These are phyloP conservation scores for Apomyelois bistriatella DNA, from an alignment of 2,888 invertebrate species.

Conservation along the genomic window DNA sequence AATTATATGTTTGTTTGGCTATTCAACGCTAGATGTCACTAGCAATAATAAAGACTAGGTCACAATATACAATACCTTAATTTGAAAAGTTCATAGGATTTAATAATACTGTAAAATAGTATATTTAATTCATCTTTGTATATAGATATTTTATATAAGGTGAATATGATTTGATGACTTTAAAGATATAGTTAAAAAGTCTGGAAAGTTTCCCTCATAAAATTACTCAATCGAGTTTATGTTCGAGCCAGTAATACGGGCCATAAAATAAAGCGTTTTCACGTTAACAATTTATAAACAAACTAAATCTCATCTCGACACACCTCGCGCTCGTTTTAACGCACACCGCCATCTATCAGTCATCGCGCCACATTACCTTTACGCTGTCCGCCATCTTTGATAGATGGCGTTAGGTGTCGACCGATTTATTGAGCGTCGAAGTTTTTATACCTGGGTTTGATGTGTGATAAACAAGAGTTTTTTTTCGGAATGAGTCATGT, in stretches of 20 bases:
- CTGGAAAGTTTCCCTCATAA: neutral
- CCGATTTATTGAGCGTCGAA: conserved; percentile 58
- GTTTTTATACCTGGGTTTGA: conserved; percentile 59
- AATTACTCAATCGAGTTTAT: neutral
- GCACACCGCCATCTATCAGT: conserved; percentile 69
- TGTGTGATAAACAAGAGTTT: conserved; percentile 53
- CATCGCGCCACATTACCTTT: conserved; percentile 64
- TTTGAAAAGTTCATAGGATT: neutral
- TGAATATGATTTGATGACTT: too few species aligned
- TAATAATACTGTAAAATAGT: too few species aligned
- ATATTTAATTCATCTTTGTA: too few species aligned
- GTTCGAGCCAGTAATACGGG: conserved; percentile 14
- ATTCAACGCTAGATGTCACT: conserved; percentile 1
- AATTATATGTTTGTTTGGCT: neutral
- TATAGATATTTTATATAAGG: too few species aligned
- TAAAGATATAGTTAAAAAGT: neutral
- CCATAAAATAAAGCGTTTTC: neutral
- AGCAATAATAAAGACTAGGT: neutral
- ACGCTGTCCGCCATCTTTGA: conserved; percentile 48
- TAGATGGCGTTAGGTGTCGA: conserved; percentile 71
- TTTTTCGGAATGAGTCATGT: conserved; percentile 29
- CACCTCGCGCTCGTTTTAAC: conserved; percentile 37
- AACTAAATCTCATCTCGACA: conserved; percentile 24
- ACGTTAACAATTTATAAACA: conserved; percentile 8
- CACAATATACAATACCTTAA: neutral